A percentile compares a stretch with the other conserved stretches of the same genome.
Evolutionary conservation across 1,140 invertebrate species (phyloP).

Genomic region (Bombus confusus): DNA sequence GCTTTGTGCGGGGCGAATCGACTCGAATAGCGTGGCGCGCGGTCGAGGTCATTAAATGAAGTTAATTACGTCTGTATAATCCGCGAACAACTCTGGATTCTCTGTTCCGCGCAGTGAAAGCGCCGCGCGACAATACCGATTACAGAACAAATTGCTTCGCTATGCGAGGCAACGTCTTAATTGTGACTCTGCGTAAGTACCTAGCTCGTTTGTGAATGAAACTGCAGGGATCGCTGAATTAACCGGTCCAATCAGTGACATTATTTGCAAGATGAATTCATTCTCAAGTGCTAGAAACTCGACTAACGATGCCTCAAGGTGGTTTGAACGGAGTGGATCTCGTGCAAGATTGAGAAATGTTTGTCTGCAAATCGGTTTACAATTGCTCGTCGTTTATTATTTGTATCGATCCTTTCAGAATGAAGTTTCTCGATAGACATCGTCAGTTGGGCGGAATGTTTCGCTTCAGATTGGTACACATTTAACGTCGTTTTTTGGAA

Average conservation of each 20-base stretch:
- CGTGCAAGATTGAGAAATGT: no score
- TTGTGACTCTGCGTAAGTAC: neutral
- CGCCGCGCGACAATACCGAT: slow-evolving; percentile 24
- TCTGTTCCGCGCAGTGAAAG: neutral
- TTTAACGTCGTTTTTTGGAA: no score
- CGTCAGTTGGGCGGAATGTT: no score
- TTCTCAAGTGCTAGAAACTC: neutral
- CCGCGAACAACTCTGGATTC: slow-evolving; percentile 43
- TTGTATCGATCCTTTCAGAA: no score
- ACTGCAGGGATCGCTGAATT: slow-evolving; percentile 5
- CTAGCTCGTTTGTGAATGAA: neutral
- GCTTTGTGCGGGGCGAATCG: slow-evolving; percentile 46
- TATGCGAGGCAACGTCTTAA: slow-evolving; percentile 29
- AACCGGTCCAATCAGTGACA: neutral
- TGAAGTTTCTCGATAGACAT: no score
- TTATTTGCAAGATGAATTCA: neutral
- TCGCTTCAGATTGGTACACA: no score
- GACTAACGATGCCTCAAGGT: neutral
- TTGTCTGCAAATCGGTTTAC: no score
- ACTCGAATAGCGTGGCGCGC: slow-evolving; percentile 47
- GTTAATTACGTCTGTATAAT: slow-evolving; percentile 63
- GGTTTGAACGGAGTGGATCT: neutral
- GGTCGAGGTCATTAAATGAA: slow-evolving; percentile 59
- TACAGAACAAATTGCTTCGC: slow-evolving; percentile 36
- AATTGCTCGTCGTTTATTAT: no score